A percentile compares a stretch with the other conserved stretches of the same genome.
phyloP scores from a whole-genome alignment of 2,113 vertebrate genomes.

The Ictalurus furcatus region DNA sequence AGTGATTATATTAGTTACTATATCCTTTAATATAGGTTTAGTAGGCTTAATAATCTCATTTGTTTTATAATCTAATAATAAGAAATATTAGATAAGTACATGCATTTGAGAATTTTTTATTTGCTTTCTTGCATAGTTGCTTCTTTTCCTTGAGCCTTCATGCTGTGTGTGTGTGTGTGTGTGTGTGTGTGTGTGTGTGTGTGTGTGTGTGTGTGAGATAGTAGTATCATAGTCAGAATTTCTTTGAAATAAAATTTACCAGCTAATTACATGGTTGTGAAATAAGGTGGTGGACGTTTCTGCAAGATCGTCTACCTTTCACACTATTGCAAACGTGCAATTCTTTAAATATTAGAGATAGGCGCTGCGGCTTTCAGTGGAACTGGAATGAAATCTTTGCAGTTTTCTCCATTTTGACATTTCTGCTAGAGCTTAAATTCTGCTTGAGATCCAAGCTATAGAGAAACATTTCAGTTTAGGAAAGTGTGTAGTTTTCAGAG shows the following conservation, averaged over 20 bases:
- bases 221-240: background rate
- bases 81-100: background rate
- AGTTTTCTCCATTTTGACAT: background rate
- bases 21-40: too few species aligned
- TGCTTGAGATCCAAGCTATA: background rate
- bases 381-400: background rate
- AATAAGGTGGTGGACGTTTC: background rate
- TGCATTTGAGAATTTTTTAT: background rate
- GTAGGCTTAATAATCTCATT: background rate
- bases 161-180: background rate
- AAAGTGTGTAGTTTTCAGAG: background rate
- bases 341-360: background rate
- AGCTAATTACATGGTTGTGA: background rate
- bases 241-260: background rate
- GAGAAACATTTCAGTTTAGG: background rate
- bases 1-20: too few species aligned
- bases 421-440: background rate
- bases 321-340: background rate
- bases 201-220: background rate
- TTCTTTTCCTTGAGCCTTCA: background rate
- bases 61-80: background rate
- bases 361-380: background rate
- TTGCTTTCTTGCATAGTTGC: background rate
- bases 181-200: background rate
- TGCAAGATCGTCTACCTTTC: background rate